Conservation (phyloP, 2,888 invertebrate species). For the Drosophila anomalata region DNA sequence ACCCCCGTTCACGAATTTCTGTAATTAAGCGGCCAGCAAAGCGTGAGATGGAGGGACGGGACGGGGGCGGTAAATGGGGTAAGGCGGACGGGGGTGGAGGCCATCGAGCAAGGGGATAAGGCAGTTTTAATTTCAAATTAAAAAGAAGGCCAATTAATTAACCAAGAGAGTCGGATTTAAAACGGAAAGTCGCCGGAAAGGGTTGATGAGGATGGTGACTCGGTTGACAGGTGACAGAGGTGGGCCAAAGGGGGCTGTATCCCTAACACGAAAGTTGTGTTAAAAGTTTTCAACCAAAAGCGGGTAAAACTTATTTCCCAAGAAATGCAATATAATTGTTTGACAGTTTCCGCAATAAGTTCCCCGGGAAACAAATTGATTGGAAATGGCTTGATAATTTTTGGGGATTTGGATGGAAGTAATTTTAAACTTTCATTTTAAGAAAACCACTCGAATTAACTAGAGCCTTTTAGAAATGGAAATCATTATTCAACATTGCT, state of each 20-base stretch:
- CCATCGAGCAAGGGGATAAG: constrained; percentile 24
- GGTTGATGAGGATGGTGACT: constrained; percentile 17
- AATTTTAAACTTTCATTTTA: too few species aligned
- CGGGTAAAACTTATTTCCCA: constrained; percentile 3
- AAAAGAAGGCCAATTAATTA: constrained; percentile 71
- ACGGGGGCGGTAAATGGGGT: constrained; percentile 15
- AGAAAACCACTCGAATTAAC: too few species aligned
- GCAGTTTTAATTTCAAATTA: constrained; percentile 70
- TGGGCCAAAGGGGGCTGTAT: background rate
- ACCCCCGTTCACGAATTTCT: constrained; percentile 23
- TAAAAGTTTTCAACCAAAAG: constrained; percentile 24
- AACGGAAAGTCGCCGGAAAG: constrained; percentile 26
- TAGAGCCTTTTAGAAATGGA: too few species aligned
- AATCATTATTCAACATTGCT: too few species aligned
- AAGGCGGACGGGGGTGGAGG: background rate
- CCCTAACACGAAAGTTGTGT: constrained; percentile 23
- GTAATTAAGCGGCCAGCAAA: constrained; percentile 34
- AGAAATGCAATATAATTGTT: constrained; percentile 1
- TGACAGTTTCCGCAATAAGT: background rate
- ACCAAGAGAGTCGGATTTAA: constrained; percentile 56
- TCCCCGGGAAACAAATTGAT: background rate
- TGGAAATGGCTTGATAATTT: background rate
- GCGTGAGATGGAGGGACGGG: background rate
- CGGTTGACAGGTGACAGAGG: constrained; percentile 32
- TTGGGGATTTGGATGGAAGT: background rate